Evolutionary conservation across 2,888 invertebrate genomes (phyloP), one percentile per base, ranked within the genome.

Genomic region (Neria commutata): DNA sequence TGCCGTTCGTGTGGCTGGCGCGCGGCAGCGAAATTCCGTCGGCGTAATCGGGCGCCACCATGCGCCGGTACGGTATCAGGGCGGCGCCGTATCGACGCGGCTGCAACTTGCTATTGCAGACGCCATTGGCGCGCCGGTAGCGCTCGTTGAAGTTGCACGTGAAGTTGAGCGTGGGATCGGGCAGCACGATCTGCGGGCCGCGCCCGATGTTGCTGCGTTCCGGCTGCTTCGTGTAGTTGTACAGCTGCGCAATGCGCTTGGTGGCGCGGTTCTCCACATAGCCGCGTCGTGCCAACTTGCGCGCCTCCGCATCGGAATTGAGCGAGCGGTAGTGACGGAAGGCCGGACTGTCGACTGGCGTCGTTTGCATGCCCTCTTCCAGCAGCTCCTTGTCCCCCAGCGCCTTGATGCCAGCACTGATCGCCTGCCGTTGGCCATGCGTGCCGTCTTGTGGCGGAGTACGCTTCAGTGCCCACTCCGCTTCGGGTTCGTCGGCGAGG

Each of bases 11-110:
- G 53, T 84, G 80, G 0, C 87, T 85, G 0, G 65, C 69, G 14
- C 93, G 84, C 0, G 93, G 92, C 0, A 85, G 75, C 23, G 88
- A 87, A 52, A 83, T 84, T 83, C 92, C 92, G 75, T 94, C 92
- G 10, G 86, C 87, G 76, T 94, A 94, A 71, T 87, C 88, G 1
- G 93, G 87, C 0, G 88, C 86, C 5, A 94, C 75, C n/a, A 86
- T 85, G 16, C 82, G 85, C 55, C 90, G 84, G 69, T 90, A 94
- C 0, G 91, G 89, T n/a, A 85, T 87, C 75, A 88, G 87, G 0
- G 91, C 86, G 0, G 88, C 87, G 0, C 94, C 94, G 84, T 86
- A 90, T 2, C 81, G 80, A n/a, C 83, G 76, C 0, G 89, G 87
- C 65, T 90, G 82, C 8, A 83, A 69, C 58, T 88, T 76, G 76